phyloP scores from a whole-genome alignment of 2,113 vertebrate species.

The Ammospiza nelsoni region DNA sequence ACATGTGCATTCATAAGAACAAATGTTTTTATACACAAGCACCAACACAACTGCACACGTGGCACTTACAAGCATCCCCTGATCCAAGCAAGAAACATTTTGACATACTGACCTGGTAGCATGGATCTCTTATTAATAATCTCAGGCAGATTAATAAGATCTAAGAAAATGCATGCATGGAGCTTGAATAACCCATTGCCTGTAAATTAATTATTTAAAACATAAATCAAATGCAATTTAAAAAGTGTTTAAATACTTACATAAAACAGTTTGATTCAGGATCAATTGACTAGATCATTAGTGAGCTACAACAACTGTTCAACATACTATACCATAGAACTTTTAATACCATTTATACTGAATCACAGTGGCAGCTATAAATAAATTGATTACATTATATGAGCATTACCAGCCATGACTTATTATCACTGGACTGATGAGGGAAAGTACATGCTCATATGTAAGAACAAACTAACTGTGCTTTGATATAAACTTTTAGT shows the following conservation, averaged over 20 bases:
- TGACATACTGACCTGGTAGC: conserved; percentile 80
- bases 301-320: neutral
- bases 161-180: conserved; percentile 78
- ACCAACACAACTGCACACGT: neutral
- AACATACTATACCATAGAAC: neutral
- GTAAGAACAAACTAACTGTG: neutral
- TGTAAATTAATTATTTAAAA: conserved; percentile 56
- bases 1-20: neutral
- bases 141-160: conserved; percentile 84
- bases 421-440: neutral
- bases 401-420: neutral
- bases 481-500: neutral
- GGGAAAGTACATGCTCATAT: neutral
- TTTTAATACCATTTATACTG: neutral
- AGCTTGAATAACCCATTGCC: conserved; percentile 83
- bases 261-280: neutral
- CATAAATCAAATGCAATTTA: neutral
- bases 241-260: neutral
- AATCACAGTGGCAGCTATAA: neutral
- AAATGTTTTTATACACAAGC: neutral
- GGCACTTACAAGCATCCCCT: neutral
- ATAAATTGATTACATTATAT: neutral
- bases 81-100: neutral
- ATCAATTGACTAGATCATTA: neutral
- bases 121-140: conserved; percentile 84